These are phyloP conservation scores for Ellobium chinense DNA, from an alignment of 2,888 invertebrate genomes.

Conservation along the genomic window DNA sequence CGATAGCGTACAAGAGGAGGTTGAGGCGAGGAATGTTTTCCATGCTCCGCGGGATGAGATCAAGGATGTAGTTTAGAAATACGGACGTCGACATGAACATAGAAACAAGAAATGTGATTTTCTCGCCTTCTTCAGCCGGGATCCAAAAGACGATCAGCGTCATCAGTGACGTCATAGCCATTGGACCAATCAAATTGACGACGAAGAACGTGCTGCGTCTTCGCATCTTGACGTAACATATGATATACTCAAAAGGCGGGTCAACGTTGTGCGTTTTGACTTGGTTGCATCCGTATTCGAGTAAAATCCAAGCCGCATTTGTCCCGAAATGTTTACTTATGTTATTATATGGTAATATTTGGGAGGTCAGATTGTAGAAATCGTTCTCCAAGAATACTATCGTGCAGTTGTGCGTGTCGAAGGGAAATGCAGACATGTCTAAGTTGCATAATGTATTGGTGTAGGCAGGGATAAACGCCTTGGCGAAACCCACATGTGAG, in stretches of 20 bases:
- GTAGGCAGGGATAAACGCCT: not conserved
- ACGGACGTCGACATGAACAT: conserved; percentile 36
- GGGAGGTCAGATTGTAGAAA: conserved; percentile 19
- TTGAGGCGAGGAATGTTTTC: conserved; percentile 18
- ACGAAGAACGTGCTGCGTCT: conserved; percentile 27
- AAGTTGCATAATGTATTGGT: conserved; percentile 20
- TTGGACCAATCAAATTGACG: conserved; percentile 21
- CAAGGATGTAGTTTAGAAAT: conserved; percentile 23
- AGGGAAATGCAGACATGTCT: conserved; percentile 25
- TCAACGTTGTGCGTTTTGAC: not conserved
- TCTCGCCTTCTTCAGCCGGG: conserved; percentile 24
- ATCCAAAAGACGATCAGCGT: conserved; percentile 34
- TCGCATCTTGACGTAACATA: conserved; percentile 7
- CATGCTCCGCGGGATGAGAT: conserved; percentile 24
- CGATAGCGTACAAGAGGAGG: conserved; percentile 23
- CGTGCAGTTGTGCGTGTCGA: conserved; percentile 25
- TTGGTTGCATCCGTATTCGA: not conserved
- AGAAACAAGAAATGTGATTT: conserved; percentile 19
- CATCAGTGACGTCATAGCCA: conserved; percentile 33
- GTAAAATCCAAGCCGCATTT: conserved; percentile 27
- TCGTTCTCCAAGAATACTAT: conserved; percentile 18
- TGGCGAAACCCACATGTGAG: not conserved
- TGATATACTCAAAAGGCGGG: conserved; percentile 20
- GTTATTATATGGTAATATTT: not conserved
- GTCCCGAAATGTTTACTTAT: not conserved